These are phyloP conservation scores for Dorcus hopei DNA, from an alignment of 2,888 invertebrate genomes.

Conservation along the genomic window DNA sequence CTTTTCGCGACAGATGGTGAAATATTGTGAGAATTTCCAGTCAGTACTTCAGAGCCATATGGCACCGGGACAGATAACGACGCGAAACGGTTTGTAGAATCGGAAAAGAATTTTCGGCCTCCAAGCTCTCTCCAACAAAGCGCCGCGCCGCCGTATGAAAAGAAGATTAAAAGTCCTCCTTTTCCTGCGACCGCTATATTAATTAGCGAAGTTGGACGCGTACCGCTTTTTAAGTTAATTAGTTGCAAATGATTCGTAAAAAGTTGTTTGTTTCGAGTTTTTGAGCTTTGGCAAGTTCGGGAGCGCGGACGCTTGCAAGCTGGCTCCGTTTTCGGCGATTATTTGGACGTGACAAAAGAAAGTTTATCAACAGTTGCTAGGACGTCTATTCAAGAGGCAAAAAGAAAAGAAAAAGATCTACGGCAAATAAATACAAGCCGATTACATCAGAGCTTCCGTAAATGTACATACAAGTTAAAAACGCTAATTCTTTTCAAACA, in stretches of 20 bases:
- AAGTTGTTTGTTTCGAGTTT: conserved; percentile 13
- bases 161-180: neutral
- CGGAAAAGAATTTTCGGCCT: neutral
- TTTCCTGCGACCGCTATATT: neutral
- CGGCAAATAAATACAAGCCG: too few species aligned
- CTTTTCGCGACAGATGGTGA: conserved; percentile 44
- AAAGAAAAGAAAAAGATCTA: too few species aligned
- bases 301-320: too few species aligned
- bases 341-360: too few species aligned
- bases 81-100: neutral
- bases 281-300: neutral
- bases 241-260: conserved; percentile 19
- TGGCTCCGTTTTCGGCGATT: too few species aligned
- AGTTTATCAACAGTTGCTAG: too few species aligned
- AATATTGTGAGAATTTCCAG: conserved; percentile 47
- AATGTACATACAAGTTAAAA: too few species aligned
- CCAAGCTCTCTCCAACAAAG: too few species aligned
- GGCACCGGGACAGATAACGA: conserved; percentile 31
- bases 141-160: neutral
- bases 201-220: neutral
- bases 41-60: conserved; percentile 44
- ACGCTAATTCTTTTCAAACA: too few species aligned
- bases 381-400: too few species aligned
- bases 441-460: too few species aligned
- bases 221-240: conserved; percentile 23